Base-by-base conservation (phyloP, 2,888 invertebrate species). In the Drosophila sordidula region DNA sequence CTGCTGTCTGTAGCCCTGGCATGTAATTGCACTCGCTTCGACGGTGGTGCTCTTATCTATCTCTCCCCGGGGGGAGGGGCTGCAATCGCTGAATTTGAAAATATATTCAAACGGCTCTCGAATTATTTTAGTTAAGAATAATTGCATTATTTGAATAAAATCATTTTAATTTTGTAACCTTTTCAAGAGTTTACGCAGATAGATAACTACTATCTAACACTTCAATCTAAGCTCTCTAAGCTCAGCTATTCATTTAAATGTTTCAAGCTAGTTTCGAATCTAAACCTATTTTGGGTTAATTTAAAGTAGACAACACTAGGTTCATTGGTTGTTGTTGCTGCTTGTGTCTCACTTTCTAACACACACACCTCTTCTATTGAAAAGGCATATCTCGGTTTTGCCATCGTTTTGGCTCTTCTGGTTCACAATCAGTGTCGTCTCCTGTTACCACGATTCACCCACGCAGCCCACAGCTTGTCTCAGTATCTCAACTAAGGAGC, bases 401-500 rank as follows among this genome's bases (percentile, higher is more conserved):
- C 12, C 46, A 74, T 74, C 70, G 68, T 39, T 62, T 18, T 34
- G 47, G 47, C 50, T 42, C 47, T 42, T 22, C 14, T 44, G 44
- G 29, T 16, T 42, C 68, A 69, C 76, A 80, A 82, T 80, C 78
- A 65, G 64, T 72, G 75, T 81, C 65, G 78, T 84, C 70, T 77
- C 73, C 77, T 70, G 84, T 79, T 82, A 59, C 79, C 79, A 82
- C 80, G 78, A 63, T 81, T 75, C 79, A 50, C 75, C 82, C 67
- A 81, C 79, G 76, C 71, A 69, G 69, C 62, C 55, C 32, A 47
- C 54, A 62, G 64, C 56, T 64, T 82, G 73, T 70, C 70, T 70
- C 75, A 76, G 85, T 85, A 85, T 85, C 78, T 90, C 82, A 84
- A 81, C 87, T 76, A 82, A 82, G 90, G 81, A 87, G 90, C 88